Base-by-base conservation (phyloP, 2,797 vertebrate genomes). In the Karalla daura region DNA sequence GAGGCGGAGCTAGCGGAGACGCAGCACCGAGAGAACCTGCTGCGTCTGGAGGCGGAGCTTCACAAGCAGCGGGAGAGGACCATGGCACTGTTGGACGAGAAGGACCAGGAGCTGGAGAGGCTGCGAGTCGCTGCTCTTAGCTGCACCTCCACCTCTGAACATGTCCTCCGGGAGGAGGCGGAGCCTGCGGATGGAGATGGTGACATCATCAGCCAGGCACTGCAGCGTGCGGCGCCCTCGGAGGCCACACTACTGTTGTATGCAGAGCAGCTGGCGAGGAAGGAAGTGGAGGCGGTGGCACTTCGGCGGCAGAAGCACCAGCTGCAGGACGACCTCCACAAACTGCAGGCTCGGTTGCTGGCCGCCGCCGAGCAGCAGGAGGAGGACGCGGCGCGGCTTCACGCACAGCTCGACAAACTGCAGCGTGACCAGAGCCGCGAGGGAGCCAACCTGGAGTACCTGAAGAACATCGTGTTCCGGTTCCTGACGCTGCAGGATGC, bases 391-490 rank as follows among this genome's bases (percentile, higher is more conserved):
- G 30, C 72, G 0, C 70, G 46, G 0, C 92, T 98, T 2, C 92
- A 81, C 2, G 84, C 11, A 0, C 83, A 88, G 21, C 84, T 98
- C 0, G 94, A 96, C 75, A 96, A 98, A 78, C 88, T 70, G 7
- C 55, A 70, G n/a, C 68, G 98, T 1, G 96, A 98, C 47, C 94
- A 80, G 84, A 93, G 92, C 78, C 82, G 98, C 3, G 97, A 99
- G 15, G 97, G 98, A 0, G 95, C 97, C 86, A 98, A 98, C 89
- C 81, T 99, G 86, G 98, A 99, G 66, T 99, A 99, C 85, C 94
- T 99, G 62, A 99, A 99, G 78, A 99, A 99, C 71, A 91, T 99
- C 4, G 90, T 96, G 72, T 96, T 92, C 65, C 90, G 92, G 23
- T 99, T 98, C 70, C 88, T 99, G 54, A 99, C 97, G 0, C 88